Percentiles rank a stretch among this genome's conserved stretches.
Conservation (phyloP, 2,797 vertebrate genomes). For the Falco naumanni region DNA sequence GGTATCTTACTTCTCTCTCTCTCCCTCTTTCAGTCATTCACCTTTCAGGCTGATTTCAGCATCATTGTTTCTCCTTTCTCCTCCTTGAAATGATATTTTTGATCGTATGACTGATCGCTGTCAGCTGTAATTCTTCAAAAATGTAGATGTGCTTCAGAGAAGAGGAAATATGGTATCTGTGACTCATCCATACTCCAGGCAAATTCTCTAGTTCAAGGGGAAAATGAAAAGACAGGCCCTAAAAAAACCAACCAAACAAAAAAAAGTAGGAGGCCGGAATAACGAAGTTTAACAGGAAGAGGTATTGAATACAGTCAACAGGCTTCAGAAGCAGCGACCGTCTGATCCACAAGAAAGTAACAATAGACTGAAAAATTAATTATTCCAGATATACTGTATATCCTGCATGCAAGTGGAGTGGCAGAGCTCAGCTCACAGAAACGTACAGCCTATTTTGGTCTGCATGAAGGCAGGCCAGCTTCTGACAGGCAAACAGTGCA, state of each 20-base stretch:
- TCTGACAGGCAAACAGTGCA: fast-evolving
- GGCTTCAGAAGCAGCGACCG: not conserved
- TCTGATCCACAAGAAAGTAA: conserved; percentile 30
- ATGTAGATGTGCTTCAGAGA: conserved; percentile 3
- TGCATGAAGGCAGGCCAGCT: not conserved
- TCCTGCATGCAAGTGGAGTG: not conserved
- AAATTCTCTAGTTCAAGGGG: conserved; percentile 10
- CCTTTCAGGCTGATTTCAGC: not conserved
- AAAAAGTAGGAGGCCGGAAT: not conserved
- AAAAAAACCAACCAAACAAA: not conserved
- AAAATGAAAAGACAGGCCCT: not conserved
- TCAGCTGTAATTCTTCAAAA: conserved; percentile 15
- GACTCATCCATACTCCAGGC: conserved; percentile 6
- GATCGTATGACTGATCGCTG: not conserved
- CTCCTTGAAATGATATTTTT: not conserved
- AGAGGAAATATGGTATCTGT: conserved; percentile 10
- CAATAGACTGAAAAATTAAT: conserved; percentile 43
- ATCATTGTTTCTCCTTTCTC: not conserved
- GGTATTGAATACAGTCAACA: not conserved
- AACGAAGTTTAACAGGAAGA: not conserved
- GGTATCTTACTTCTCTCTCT: not conserved
- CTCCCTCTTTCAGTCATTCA: not conserved
- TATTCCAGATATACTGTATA: conserved; percentile 23
- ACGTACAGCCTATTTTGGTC: not conserved
- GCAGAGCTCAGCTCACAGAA: not conserved